Conservation (phyloP, 2,888 invertebrate genomes). For the Rhagophthalmus giganteus region DNA sequence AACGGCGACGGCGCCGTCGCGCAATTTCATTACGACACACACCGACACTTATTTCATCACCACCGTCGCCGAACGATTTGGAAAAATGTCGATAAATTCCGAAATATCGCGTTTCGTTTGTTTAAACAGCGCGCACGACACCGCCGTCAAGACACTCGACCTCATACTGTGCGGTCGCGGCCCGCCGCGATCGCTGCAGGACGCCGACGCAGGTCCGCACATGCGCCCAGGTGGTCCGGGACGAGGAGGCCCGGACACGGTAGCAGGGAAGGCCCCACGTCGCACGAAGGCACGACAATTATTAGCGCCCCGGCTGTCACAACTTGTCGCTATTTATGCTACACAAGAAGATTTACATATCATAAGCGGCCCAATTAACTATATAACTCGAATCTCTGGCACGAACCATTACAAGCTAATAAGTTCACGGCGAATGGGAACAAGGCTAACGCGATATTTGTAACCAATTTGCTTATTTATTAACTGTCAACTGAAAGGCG, state of each 20-base stretch:
- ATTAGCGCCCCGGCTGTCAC: slow-evolving; percentile 23
- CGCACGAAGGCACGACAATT: slow-evolving; percentile 20
- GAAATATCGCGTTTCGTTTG: slow-evolving; percentile 18
- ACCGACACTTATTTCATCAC: too few species aligned
- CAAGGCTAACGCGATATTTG: slow-evolving; percentile 16
- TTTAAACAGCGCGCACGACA: slow-evolving; percentile 16
- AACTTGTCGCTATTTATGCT: slow-evolving; percentile 18
- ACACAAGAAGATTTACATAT: slow-evolving; percentile 22
- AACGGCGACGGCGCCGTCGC: not conserved
- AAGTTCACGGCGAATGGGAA: slow-evolving; percentile 11
- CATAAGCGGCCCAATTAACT: slow-evolving; percentile 14
- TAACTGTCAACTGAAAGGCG: slow-evolving; percentile 7
- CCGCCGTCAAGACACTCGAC: slow-evolving; percentile 25
- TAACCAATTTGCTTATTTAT: slow-evolving; percentile 16
- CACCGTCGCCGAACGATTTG: not conserved
- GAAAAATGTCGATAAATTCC: not conserved
- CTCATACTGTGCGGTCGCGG: slow-evolving; percentile 36
- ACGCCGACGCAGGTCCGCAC: slow-evolving; percentile 29
- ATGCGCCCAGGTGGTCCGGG: slow-evolving; percentile 24
- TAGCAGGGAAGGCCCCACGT: slow-evolving; percentile 16
- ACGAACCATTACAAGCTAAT: slow-evolving; percentile 7
- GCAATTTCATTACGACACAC: too few species aligned
- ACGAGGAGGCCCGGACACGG: slow-evolving; percentile 20
- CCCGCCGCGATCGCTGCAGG: slow-evolving; percentile 30
- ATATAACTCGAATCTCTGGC: slow-evolving; percentile 10